Evolutionary conservation across 2,113 vertebrate species (phyloP).

Genomic region (Sporophila hypoxantha): DNA sequence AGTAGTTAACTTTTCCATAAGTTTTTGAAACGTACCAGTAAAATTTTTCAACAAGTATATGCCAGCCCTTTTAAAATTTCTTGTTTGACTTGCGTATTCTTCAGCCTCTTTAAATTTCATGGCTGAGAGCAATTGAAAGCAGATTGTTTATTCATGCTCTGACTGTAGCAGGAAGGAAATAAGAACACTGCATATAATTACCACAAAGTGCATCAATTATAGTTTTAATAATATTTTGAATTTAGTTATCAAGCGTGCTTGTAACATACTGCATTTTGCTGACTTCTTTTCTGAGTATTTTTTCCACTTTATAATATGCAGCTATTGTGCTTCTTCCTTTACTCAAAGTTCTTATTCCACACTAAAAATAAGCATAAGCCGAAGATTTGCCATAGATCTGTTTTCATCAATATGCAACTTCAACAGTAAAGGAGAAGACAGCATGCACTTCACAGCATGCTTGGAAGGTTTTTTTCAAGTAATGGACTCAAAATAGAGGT

Average conservation of each 20-base stretch:
- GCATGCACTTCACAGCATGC: background rate
- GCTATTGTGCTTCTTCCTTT: background rate
- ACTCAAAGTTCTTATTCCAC: background rate
- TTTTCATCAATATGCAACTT: background rate
- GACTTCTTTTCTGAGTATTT: background rate
- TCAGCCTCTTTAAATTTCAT: background rate
- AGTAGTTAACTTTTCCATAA: background rate
- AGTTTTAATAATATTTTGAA: constrained; percentile 51
- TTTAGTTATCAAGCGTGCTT: constrained; percentile 29
- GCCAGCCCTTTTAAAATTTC: background rate
- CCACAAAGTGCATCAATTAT: constrained; percentile 35
- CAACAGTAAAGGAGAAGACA: background rate
- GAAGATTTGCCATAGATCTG: background rate
- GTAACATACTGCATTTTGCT: constrained; percentile 24
- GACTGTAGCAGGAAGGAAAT: constrained; percentile 52
- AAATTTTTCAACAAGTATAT: background rate
- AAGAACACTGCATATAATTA: constrained; percentile 42
- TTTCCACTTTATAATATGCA: background rate
- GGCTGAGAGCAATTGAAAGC: constrained; percentile 16
- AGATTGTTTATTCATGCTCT: constrained; percentile 53
- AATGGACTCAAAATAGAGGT: background rate
- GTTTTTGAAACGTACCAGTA: background rate
- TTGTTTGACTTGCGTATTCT: constrained; percentile 10
- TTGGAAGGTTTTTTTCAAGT: background rate
- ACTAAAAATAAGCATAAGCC: background rate